Evolutionary conservation across 2,888 invertebrate genomes (phyloP).

Genomic region (Octonoba sinensis): DNA sequence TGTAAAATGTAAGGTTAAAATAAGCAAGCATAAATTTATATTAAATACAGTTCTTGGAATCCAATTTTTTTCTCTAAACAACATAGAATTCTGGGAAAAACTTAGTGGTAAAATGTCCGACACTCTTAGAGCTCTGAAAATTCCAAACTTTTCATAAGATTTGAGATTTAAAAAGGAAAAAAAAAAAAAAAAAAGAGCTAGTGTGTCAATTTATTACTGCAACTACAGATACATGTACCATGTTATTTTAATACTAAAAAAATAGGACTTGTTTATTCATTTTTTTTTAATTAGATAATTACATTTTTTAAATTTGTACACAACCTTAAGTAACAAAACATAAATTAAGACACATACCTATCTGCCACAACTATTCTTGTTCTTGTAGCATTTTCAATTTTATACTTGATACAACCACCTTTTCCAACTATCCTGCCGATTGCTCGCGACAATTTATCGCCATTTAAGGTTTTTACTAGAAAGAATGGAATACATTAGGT

Average conservation of each 20-base stretch:
- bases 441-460: constrained; percentile 94
- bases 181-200: not conserved
- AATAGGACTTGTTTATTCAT: too few relatives aligned
- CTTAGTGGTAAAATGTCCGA: too few relatives aligned
- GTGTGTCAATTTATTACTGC: too few relatives aligned
- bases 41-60: too few relatives aligned
- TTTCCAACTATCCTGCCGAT: constrained; percentile 98
- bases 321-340: not conserved
- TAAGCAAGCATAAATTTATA: too few relatives aligned
- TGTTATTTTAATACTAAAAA: too few relatives aligned
- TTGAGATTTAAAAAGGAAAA: not conserved
- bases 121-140: too few relatives aligned
- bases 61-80: too few relatives aligned
- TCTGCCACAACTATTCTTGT: constrained; percentile 98
- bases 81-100: too few relatives aligned
- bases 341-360: constrained; percentile 70
- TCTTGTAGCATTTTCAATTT: constrained; percentile 98
- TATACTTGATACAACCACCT: constrained; percentile 95
- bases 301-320: not conserved
- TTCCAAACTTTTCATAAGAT: too few relatives aligned
- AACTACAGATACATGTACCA: not conserved
- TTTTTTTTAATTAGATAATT: not conserved
- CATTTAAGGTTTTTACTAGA: constrained; percentile 89
- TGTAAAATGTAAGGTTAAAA: too few relatives aligned
- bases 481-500: constrained; percentile 21